These are phyloP conservation scores for Drosophila santomea DNA, from an alignment of 1,140 invertebrate genomes.

Conservation along the genomic window DNA sequence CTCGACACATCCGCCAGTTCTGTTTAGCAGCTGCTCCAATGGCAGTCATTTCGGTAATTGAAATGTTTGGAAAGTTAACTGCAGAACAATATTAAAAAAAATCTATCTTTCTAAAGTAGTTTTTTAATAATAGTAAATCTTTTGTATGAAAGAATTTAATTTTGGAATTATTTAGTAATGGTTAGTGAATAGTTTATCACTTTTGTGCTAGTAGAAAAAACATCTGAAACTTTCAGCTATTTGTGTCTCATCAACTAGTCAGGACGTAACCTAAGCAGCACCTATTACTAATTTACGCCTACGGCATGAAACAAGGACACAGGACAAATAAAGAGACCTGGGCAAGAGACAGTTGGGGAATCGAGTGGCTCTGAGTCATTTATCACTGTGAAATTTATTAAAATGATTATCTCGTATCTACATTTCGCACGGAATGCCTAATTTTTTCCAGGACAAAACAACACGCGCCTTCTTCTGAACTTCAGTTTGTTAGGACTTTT, in stretches of 20 bases:
- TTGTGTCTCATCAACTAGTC: constrained; percentile 50
- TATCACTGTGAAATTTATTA: constrained; percentile 82
- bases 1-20: constrained; percentile 40
- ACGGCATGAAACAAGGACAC: constrained; percentile 16
- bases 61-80: constrained; percentile 14
- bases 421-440: constrained; percentile 81
- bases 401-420: constrained; percentile 81
- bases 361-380: constrained; percentile 57
- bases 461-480: constrained; percentile 11
- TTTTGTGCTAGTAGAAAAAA: too few relatives aligned
- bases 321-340: constrained; percentile 5
- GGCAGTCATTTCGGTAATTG: constrained; percentile 15
- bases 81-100: background rate
- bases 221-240: background rate
- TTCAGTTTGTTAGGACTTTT: constrained; percentile 5
- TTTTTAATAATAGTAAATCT: background rate
- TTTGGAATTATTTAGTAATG: too few relatives aligned
- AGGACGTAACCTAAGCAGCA: constrained; percentile 20
- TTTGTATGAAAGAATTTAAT: too few relatives aligned
- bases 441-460: constrained; percentile 51
- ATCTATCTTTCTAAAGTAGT: background rate
- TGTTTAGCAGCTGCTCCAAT: constrained; percentile 24
- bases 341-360: background rate
- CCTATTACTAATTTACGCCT: constrained; percentile 75
- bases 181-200: too few relatives aligned